Evolutionary conservation across 2,113 vertebrate genomes (phyloP).

Genomic region (Rutilus rutilus): DNA sequence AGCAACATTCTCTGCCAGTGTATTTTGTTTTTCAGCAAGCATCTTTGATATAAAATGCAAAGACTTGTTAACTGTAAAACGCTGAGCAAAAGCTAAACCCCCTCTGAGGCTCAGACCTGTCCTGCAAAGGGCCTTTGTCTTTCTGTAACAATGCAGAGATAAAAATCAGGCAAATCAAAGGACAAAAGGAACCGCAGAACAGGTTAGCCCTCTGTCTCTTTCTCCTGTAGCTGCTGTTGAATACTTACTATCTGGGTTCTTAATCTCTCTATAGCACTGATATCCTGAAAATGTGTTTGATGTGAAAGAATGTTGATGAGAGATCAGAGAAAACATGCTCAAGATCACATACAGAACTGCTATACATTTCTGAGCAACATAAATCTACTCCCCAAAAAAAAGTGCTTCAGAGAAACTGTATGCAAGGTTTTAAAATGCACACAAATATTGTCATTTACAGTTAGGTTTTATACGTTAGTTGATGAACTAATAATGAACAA

Average conservation of each 20-base stretch:
- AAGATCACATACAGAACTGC: background rate
- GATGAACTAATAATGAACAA: no score
- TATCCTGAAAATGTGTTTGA: slow-evolving; percentile 54
- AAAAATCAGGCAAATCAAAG: slow-evolving; percentile 52
- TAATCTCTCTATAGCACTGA: slow-evolving; percentile 35
- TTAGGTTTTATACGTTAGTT: no score
- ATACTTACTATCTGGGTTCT: slow-evolving; percentile 14
- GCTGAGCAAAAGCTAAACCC: slow-evolving; percentile 29
- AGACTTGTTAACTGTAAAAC: no score
- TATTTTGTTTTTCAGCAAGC: background rate
- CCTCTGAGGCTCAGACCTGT: slow-evolving; percentile 9
- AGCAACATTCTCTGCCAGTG: background rate
- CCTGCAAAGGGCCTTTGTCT: slow-evolving; percentile 38
- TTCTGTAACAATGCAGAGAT: slow-evolving; percentile 44
- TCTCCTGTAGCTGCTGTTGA: background rate
- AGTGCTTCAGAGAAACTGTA: background rate
- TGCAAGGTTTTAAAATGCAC: background rate
- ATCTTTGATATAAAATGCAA: background rate
- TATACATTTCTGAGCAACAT: background rate
- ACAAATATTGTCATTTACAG: no score
- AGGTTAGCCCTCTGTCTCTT: slow-evolving; percentile 17
- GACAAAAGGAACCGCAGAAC: slow-evolving; percentile 44
- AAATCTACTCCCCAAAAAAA: background rate
- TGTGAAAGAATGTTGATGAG: slow-evolving; percentile 21
- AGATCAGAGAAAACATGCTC: slow-evolving; percentile 15